Evolutionary conservation across 2,888 invertebrate species (phyloP), one percentile per base, ranked within the genome.

Genomic region (Liposcelis brunnea): DNA sequence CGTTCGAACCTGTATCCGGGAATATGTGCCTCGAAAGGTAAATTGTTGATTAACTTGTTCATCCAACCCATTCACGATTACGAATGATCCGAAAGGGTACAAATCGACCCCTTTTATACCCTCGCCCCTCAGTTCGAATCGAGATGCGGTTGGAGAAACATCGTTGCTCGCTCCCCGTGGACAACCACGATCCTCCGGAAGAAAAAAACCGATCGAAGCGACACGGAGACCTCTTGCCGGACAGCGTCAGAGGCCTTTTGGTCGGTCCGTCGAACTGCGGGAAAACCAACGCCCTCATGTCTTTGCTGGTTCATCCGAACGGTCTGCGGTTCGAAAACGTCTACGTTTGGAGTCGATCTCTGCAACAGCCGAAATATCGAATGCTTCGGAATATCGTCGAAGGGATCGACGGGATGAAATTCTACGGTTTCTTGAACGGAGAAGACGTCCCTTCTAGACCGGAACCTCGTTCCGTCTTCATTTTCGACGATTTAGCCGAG

Each of bases 401-500:
- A 10, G 1, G 3, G 2, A 15, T 47, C 2, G 15, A 44, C 1
- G 38, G 33, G 10, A 2, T 47, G 1, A 35, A 35, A 0, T 21
- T 19, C 5, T 44, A 26, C 26, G 26, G 8, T 6, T 26, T 26
- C 8, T 26, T 26, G 4, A 26, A 4, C 26, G 26, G 26, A 26
- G 35, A 4, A 7, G 16, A 6, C 10, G 7, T 6, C 14, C 6
- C 4, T 6, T 35, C 55, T 3, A 44, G 54, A 15, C 55, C 56
- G 2, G 50, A 50, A 51, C 37, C 40, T 46, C 54, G 57, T 51
- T 59, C 58, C 8, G 52, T 62, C 12, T 54, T 61, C 48, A 58
- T 63, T 42, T 62, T 62, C 49, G 60, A 61, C 51, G 60, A 62
- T 54, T 55, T 61, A 15, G 55, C 55, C 14, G 59, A 57, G 34